Conservation (phyloP, 1,140 invertebrate species). For the Drosophila sucinea region DNA sequence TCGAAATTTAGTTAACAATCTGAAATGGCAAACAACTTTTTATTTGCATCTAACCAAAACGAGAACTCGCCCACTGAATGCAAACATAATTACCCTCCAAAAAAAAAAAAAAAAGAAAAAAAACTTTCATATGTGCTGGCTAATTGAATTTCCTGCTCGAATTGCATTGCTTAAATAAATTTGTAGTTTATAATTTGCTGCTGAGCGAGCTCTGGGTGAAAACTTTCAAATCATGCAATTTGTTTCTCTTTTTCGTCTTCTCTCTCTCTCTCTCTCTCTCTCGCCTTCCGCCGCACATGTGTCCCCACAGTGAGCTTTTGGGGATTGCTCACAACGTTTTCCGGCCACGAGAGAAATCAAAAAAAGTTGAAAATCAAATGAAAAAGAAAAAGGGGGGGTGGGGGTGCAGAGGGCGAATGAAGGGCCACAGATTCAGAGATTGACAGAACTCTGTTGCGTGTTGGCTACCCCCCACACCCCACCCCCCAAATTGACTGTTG, state of each 20-base stretch:
- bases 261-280: neutral
- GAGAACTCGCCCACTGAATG: conserved; percentile 54
- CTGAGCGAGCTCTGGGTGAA: conserved; percentile 22
- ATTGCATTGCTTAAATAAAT: conserved; percentile 72
- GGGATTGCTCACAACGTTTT: conserved; percentile 19
- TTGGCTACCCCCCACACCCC: neutral
- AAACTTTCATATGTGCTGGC: conserved; percentile 53
- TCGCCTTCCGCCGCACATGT: neutral
- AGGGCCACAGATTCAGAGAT: conserved; percentile 11
- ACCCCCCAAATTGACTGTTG: conserved; percentile 13
- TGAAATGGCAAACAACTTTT: conserved; percentile 63
- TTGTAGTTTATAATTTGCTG: conserved; percentile 68
- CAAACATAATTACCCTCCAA: conserved; percentile 52
- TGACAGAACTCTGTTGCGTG: conserved; percentile 5
- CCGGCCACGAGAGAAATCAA: conserved; percentile 68
- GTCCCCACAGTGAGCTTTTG: neutral
- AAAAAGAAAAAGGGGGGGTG: conserved; percentile 18
- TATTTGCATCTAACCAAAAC: conserved; percentile 51
- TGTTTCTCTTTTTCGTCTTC: neutral
- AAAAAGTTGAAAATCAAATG: conserved; percentile 74
- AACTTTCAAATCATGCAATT: conserved; percentile 65
- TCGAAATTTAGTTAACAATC: conserved; percentile 26
- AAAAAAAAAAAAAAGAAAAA: conserved; percentile 37
- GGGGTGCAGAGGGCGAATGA: conserved; percentile 4
- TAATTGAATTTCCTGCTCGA: conserved; percentile 70